Evolutionary conservation across 2,888 invertebrate genomes (phyloP), one percentile per base, ranked within the genome.

Genomic region (Stenodema calcarata): DNA sequence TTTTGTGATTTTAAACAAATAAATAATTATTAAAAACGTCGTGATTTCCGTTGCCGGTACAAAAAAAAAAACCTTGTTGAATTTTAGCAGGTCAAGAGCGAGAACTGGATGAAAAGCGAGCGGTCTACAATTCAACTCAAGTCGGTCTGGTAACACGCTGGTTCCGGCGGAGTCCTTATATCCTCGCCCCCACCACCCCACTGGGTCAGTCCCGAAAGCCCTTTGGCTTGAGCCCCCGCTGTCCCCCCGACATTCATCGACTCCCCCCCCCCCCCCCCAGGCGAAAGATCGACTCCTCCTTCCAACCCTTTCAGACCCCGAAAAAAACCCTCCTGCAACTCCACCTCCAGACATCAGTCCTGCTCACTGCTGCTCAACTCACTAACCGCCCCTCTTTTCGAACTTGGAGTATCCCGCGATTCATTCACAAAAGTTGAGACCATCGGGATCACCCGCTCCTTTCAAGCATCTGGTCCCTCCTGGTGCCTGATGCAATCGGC

Each of bases 111-210:
- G 1, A n/a, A 1, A 14, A 1, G 16, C 50, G 50, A n/a, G 16
- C 0, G 50, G 14, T 18, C 16, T 9, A 23, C 23, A 18, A 35
- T 35, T 35, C 23, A 11, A 62, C 62, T 62, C 18, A 62, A 44
- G 44, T 78, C 47, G 54, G 28, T 80, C 80, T 80, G 80, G 35
- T 14, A 12, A 27, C 80, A 50, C 54, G 80, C 27, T 54, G 80
- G 28, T 30, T 18, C 50, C 18, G 54, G 16, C 80, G 28, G 80
- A 23, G 18, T 80, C 78, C 80, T 80, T 80, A 80, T 80, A 80
- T 80, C 54, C 50, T 27, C 50, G 28, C 80, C 80, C 78, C 80
- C 80, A 54, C 80, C 80, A 54, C n/a, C 80, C 50, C 54, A 4
- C 54, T 44, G 78, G 76, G 73, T 41, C 73, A 75, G 73, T 30